phyloP scores from a whole-genome alignment of 2,888 invertebrate genomes.

The Drosophila merina region DNA sequence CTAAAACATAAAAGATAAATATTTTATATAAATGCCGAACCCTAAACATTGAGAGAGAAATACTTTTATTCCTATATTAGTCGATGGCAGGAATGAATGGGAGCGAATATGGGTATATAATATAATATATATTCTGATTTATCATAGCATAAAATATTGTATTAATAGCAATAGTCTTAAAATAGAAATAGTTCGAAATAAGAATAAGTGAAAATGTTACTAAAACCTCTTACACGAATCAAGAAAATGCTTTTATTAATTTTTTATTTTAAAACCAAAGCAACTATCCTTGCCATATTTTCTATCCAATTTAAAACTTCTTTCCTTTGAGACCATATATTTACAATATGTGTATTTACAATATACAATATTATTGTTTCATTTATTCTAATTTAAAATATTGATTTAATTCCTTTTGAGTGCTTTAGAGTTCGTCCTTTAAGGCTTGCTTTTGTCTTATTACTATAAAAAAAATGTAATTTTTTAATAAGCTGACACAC shows the following conservation, averaged over 20 bases:
- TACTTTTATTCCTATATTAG: not conserved
- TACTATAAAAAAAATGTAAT: too few relatives aligned
- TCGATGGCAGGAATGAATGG: not conserved
- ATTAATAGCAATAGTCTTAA: not conserved
- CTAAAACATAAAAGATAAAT: conserved; percentile 3
- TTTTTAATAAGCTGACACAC: too few relatives aligned
- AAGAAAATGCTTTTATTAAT: not conserved
- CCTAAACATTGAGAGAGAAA: not conserved
- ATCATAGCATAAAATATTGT: not conserved
- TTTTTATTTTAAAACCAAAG: not conserved
- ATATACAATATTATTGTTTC: too few relatives aligned
- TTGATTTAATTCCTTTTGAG: too few relatives aligned
- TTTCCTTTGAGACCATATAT: too few relatives aligned
- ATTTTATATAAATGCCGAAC: not conserved
- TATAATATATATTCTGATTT: not conserved
- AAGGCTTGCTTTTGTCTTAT: too few relatives aligned
- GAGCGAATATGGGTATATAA: not conserved
- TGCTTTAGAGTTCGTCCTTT: too few relatives aligned
- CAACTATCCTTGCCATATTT: not conserved
- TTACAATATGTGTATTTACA: too few relatives aligned
- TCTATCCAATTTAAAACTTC: not conserved
- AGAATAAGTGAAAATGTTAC: not conserved
- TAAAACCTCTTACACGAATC: not conserved
- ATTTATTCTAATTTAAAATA: too few relatives aligned
- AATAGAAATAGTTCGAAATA: not conserved